Percentiles rank a stretch among this genome's conserved stretches.
Evolutionary conservation across 2,113 vertebrate genomes (phyloP).

Genomic region (Pluvianellus socialis): DNA sequence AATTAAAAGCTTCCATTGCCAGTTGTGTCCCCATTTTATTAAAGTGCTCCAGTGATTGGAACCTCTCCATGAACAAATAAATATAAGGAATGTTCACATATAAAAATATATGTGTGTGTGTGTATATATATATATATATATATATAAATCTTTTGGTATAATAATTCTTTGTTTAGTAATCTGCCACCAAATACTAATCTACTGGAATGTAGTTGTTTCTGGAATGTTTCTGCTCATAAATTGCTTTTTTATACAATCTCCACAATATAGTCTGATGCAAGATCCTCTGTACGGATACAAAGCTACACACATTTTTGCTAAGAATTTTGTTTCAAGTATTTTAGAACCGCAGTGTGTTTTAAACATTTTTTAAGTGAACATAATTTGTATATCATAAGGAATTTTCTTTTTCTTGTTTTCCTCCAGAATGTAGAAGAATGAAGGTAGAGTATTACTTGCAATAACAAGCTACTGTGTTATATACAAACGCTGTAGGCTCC

Average conservation of each 20-base stretch:
- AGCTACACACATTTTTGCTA: not conserved
- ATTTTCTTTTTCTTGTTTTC: not conserved
- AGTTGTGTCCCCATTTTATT: slow-evolving; percentile 1
- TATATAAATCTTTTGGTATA: not conserved
- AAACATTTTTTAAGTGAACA: not conserved
- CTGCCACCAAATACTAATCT: not conserved
- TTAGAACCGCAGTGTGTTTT: not conserved
- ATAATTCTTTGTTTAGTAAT: not conserved
- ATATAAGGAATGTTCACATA: not conserved
- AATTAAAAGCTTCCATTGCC: slow-evolving; percentile 30
- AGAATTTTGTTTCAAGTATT: not conserved
- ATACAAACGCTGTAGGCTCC: not conserved
- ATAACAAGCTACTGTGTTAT: not conserved
- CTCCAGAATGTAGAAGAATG: not conserved
- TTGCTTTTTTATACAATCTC: not conserved
- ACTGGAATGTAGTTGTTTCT: not conserved
- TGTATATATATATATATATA: not conserved
- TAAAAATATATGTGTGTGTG: not conserved
- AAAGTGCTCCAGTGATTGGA: not conserved
- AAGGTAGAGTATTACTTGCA: not conserved
- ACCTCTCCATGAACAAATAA: not conserved
- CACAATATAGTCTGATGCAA: not conserved
- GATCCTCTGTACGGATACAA: not conserved
- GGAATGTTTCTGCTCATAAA: not conserved
- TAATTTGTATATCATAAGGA: not conserved